phyloP scores from a whole-genome alignment of 2,888 invertebrate species.

The Osmoderma eremita region DNA sequence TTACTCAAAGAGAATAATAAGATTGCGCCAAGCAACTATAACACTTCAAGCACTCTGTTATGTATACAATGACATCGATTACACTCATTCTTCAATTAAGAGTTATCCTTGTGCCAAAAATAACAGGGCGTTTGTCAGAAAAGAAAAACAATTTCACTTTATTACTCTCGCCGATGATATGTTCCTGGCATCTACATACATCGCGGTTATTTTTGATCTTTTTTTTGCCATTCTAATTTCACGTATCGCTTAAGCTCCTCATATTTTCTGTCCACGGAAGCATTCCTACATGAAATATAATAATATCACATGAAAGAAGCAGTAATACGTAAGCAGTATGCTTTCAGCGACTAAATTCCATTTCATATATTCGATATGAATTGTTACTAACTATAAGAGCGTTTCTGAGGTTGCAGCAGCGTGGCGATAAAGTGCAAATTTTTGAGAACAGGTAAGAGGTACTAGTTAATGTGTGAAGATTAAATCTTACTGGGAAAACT shows the following conservation, averaged over 20 bases:
- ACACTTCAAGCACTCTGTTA: slow-evolving; percentile 46
- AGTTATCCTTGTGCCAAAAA: slow-evolving; percentile 47
- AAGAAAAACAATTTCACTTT: slow-evolving; percentile 44
- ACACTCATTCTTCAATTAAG: slow-evolving; percentile 50
- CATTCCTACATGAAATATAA: neutral
- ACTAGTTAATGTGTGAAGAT: no score
- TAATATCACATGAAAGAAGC: no score
- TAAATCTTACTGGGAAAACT: no score
- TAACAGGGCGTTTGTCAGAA: slow-evolving; percentile 48
- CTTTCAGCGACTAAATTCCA: neutral
- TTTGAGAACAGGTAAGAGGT: no score
- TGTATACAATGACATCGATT: slow-evolving; percentile 48
- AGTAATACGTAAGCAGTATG: neutral
- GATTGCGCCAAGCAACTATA: slow-evolving; percentile 47
- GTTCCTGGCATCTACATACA: slow-evolving; percentile 20
- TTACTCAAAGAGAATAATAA: slow-evolving; percentile 8
- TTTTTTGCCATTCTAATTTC: slow-evolving; percentile 33
- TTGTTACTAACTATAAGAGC: no score
- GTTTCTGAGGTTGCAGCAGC: no score
- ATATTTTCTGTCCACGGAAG: slow-evolving; percentile 10
- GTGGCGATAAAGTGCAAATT: no score
- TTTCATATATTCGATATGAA: no score
- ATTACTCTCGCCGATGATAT: slow-evolving; percentile 27
- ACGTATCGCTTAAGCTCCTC: slow-evolving; percentile 25
- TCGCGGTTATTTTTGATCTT: slow-evolving; percentile 27